Evolutionary conservation across 2,888 invertebrate species (phyloP).

Genomic region (Cosmia pyralina): DNA sequence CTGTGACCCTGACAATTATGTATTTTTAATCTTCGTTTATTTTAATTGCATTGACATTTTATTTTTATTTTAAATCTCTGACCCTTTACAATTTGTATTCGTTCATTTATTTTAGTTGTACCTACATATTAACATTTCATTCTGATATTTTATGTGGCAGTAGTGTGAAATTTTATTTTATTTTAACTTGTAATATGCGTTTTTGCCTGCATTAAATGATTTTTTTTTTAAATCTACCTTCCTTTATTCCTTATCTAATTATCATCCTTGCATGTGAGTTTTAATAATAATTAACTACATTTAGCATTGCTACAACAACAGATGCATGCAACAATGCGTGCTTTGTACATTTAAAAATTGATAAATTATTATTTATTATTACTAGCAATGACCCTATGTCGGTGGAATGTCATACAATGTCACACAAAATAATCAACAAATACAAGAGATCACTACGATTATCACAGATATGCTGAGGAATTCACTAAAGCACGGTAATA

Average conservation of each 20-base stretch:
- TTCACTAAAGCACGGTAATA: background rate
- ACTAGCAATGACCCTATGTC: background rate
- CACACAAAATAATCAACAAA: background rate
- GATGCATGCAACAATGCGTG: conserved; percentile 20
- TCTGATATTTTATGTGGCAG: too few relatives aligned
- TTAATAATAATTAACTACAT: conserved; percentile 22
- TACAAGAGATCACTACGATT: background rate
- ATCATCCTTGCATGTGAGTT: conserved; percentile 24
- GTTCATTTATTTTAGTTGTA: too few relatives aligned
- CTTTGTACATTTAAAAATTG: background rate
- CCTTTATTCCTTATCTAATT: background rate
- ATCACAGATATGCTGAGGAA: background rate
- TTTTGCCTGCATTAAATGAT: too few relatives aligned
- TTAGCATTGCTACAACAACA: background rate
- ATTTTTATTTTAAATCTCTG: too few relatives aligned
- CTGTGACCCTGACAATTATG: too few relatives aligned
- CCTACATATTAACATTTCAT: too few relatives aligned
- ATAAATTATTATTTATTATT: background rate
- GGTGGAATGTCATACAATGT: conserved; percentile 17
- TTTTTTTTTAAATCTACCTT: too few relatives aligned
- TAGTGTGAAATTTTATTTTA: too few relatives aligned
- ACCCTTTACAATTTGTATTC: too few relatives aligned
- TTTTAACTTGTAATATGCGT: too few relatives aligned
- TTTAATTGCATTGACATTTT: too few relatives aligned
- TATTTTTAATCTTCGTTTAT: too few relatives aligned